phyloP scores from a whole-genome alignment of 2,888 invertebrate species.

The Psylliodes chrysocephalus region DNA sequence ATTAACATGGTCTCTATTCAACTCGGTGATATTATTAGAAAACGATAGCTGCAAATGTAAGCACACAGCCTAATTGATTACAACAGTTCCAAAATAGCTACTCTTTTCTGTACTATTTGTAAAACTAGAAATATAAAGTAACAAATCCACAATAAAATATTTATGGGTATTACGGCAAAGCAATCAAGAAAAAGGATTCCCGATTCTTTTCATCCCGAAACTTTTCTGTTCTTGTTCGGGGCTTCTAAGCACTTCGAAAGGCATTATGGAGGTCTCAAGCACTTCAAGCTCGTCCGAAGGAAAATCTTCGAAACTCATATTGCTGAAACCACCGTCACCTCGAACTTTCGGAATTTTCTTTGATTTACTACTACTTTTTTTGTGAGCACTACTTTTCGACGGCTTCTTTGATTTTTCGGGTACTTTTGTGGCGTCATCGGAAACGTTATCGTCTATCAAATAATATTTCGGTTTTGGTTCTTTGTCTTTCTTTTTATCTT shows the following conservation, averaged over 20 bases:
- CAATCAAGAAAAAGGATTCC: constrained; percentile 67
- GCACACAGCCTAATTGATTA: neutral
- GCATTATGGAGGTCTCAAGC: constrained; percentile 65
- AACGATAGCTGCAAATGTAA: constrained; percentile 2
- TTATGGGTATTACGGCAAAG: neutral
- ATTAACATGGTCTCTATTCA: too few species aligned
- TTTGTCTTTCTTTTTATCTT: constrained; percentile 59
- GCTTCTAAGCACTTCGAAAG: constrained; percentile 73
- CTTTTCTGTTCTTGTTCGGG: constrained; percentile 67
- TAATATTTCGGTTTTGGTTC: constrained; percentile 67
- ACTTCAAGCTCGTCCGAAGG: constrained; percentile 71
- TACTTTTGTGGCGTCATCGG: constrained; percentile 57
- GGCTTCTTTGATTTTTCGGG: constrained; percentile 50
- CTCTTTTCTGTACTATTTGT: constrained; percentile 9
- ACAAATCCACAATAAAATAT: constrained; percentile 14
- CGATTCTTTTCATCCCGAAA: constrained; percentile 64
- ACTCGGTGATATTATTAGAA: neutral
- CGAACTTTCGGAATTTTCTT: constrained; percentile 52
- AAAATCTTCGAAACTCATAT: constrained; percentile 81
- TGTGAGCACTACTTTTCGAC: constrained; percentile 54
- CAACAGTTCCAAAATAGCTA: constrained; percentile 22
- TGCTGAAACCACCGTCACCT: constrained; percentile 72
- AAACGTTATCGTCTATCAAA: constrained; percentile 65
- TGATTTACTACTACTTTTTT: constrained; percentile 57
- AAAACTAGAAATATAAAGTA: constrained; percentile 13